Conservation (phyloP, 2,113 vertebrate species). For the Glareola pratincola region DNA sequence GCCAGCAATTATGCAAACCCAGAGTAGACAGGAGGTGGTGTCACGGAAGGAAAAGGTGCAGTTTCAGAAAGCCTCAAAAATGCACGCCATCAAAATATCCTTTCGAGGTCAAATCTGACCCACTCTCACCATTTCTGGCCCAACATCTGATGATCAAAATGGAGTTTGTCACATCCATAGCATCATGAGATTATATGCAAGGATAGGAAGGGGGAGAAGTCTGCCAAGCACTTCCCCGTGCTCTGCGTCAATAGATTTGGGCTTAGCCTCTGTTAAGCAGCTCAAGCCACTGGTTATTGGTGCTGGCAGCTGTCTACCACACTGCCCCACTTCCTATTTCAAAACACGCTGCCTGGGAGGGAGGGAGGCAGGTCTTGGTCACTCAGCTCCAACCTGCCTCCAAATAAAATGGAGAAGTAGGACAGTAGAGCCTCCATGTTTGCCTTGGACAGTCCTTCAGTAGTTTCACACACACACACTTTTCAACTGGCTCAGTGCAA, state of each 20-base stretch:
- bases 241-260: constrained; percentile 72
- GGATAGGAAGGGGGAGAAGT: constrained; percentile 65
- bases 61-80: neutral
- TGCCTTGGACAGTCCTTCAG: neutral
- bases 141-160: constrained; percentile 45
- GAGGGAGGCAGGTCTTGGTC: neutral
- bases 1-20: neutral
- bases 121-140: neutral
- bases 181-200: constrained; percentile 64
- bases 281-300: constrained; percentile 45
- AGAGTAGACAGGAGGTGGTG: neutral
- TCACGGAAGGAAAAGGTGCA: neutral
- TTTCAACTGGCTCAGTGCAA: neutral
- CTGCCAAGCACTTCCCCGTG: constrained; percentile 53
- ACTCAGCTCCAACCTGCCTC: neutral
- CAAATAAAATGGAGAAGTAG: neutral
- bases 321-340: constrained; percentile 32
- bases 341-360: neutral
- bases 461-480: neutral
- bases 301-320: constrained; percentile 55
- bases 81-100: neutral
- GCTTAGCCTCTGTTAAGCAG: constrained; percentile 78
- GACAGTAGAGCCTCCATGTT: neutral
- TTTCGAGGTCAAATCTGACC: neutral
- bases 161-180: constrained; percentile 46